Base-by-base conservation (phyloP, 2,888 invertebrate species). In the Conus canariensis region DNA sequence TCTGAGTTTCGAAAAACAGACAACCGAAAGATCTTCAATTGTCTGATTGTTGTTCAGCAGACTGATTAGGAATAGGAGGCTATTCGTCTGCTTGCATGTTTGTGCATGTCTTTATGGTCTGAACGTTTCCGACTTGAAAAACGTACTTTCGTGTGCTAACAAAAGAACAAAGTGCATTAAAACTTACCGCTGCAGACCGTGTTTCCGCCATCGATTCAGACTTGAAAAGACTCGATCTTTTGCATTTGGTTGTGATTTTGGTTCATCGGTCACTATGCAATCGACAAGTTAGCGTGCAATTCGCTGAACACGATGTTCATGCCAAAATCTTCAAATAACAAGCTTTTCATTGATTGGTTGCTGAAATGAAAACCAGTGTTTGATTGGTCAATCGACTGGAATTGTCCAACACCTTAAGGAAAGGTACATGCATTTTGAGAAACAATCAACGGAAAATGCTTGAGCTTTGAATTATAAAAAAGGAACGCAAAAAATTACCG, bases 171-270 rank as follows among this genome's bases (percentile, higher is more conserved):
- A 45, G 45, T 45, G 45, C 45, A 45, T 45, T 45, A 45, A 45
- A 67, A 74, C 85, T 89, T 56, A 89, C 89, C 89, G 74, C 70
- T 74, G 85, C 83, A 30, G 89, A 74, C 30, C 89, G 85, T 89
- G 89, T 89, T 85, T 85, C 64, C 85, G 89, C 89, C 89, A 89
- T 89, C 67, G 85, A 67, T 12, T 87, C 58, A 74, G 14, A 59
- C 25, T 85, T 45, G 30, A 56, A 85, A 85, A 74, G 89, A 60
- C 58, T 14, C 16, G n/a, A 14, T 74, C 85, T 64, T n/a, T 58
- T 87, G 87, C 74, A 87, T 60, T 87, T 70, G 70, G 8, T 58
- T n/a, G n/a, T 77, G 74, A 74, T 74, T 70, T 58, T 22, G 64
- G 45, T 22, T 87, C 80, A 80, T 82, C 82, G 64, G 82, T 45